Conservation (phyloP, 2,888 invertebrate genomes). For the Gari tellinella region DNA sequence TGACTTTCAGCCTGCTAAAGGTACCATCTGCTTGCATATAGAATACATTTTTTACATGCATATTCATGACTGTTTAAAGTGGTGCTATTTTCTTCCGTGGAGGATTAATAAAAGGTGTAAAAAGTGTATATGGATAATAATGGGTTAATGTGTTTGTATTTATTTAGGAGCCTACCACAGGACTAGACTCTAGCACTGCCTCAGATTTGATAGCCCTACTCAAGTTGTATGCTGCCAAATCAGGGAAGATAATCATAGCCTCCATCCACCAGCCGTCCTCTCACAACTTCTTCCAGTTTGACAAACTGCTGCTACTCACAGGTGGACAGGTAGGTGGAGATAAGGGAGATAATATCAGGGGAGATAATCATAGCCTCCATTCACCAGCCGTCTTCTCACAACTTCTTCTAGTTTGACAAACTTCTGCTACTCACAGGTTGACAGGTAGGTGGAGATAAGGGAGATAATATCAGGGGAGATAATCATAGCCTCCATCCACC, state of each 20-base stretch:
- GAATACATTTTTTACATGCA: too few relatives aligned
- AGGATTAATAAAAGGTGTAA: too few relatives aligned
- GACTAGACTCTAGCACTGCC: slow-evolving; percentile 92
- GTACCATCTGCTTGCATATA: too few relatives aligned
- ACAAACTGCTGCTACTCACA: slow-evolving; percentile 88
- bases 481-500: slow-evolving; percentile 91
- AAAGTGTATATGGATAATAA: too few relatives aligned
- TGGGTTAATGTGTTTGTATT: too few relatives aligned
- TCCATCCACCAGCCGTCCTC: slow-evolving; percentile 93
- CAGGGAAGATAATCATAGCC: slow-evolving; percentile 91
- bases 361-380: slow-evolving; percentile 92
- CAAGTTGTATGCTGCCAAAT: slow-evolving; percentile 90
- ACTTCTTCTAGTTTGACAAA: slow-evolving; percentile 93
- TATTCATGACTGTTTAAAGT: too few relatives aligned
- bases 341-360: too few relatives aligned
- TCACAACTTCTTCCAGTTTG: slow-evolving; percentile 93
- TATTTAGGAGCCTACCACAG: slow-evolving; percentile 91
- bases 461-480: too few relatives aligned
- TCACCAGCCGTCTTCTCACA: slow-evolving; percentile 93
- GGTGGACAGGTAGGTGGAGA: slow-evolving; percentile 87
- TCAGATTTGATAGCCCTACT: slow-evolving; percentile 90
- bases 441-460: too few relatives aligned
- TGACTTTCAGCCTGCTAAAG: too few relatives aligned
- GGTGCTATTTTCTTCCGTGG: too few relatives aligned
- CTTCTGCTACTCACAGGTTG: slow-evolving; percentile 88